Conservation (phyloP, 2,888 invertebrate species). For the Nebria salina region DNA sequence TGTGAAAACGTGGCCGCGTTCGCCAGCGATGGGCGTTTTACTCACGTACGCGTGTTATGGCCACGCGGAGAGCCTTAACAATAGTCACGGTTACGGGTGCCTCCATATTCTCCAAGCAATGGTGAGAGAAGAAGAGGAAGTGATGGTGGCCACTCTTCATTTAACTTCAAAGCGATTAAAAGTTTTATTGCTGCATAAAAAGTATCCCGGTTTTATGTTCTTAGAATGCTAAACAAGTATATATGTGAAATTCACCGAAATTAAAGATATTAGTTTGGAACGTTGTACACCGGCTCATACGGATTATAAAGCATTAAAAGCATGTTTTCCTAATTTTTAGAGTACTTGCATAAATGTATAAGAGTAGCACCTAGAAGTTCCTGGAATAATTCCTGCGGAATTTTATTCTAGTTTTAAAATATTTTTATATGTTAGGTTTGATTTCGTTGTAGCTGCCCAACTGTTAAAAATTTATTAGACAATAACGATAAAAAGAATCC, state of each 20-base stretch:
- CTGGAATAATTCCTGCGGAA: not conserved
- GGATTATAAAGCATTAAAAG: constrained; percentile 14
- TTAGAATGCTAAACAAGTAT: constrained; percentile 40
- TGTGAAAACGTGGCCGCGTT: not conserved
- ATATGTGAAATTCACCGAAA: constrained; percentile 24
- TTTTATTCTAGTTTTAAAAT: too few relatives aligned
- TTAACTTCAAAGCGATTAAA: constrained; percentile 35
- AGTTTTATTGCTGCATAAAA: constrained; percentile 42
- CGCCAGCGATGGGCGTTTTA: constrained; percentile 12
- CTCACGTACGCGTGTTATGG: constrained; percentile 43
- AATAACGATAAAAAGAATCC: not conserved
- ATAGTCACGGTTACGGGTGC: constrained; percentile 36
- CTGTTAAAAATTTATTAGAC: not conserved
- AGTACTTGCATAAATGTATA: not conserved
- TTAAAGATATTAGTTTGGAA: constrained; percentile 19
- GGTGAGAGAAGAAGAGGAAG: not conserved
- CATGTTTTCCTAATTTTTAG: not conserved
- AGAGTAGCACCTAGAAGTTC: not conserved
- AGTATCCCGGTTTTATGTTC: constrained; percentile 40
- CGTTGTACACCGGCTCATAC: not conserved
- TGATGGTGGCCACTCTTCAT: constrained; percentile 22
- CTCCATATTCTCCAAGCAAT: constrained; percentile 10
- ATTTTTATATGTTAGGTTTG: not conserved
- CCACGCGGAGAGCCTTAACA: constrained; percentile 33
- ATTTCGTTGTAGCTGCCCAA: not conserved